Evolutionary conservation across 2,797 vertebrate genomes (phyloP).

Genomic region (Myiothlypis coronata): DNA sequence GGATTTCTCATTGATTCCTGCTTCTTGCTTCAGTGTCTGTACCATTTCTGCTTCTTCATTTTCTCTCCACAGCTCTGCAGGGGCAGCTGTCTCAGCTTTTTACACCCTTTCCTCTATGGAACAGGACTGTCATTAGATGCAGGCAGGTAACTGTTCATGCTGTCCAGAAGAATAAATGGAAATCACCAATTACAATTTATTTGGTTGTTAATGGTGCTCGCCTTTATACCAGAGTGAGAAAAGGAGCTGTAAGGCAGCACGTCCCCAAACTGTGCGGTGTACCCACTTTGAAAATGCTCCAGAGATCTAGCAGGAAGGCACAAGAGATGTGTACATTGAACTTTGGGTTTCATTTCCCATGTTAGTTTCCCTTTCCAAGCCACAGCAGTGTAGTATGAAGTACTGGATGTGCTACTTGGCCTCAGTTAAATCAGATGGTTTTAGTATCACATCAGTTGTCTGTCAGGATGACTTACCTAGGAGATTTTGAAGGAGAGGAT

Average conservation of each 20-base stretch:
- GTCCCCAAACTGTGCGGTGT: neutral
- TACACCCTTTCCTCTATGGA: neutral
- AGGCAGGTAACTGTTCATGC: neutral
- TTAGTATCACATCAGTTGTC: neutral
- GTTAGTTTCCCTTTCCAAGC: neutral
- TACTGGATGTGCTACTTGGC: neutral
- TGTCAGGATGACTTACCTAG: neutral
- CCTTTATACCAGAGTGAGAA: neutral
- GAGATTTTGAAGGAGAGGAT: neutral
- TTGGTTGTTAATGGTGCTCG: neutral
- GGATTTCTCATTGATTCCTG: neutral
- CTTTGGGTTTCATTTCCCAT: neutral
- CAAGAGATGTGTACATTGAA: neutral
- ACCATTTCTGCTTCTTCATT: neutral
- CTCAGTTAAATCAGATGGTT: neutral
- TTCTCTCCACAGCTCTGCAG: neutral
- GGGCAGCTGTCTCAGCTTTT: neutral
- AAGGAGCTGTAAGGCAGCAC: neutral
- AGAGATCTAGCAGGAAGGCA: neutral
- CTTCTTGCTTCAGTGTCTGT: neutral
- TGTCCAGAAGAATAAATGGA: neutral
- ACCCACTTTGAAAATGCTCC: neutral
- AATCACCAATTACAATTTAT: neutral
- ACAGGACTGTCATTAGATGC: neutral
- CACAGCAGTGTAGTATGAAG: neutral